These are phyloP conservation scores for Peromyscus californicus DNA, from an alignment of 2,113 vertebrate species.

Conservation along the genomic window DNA sequence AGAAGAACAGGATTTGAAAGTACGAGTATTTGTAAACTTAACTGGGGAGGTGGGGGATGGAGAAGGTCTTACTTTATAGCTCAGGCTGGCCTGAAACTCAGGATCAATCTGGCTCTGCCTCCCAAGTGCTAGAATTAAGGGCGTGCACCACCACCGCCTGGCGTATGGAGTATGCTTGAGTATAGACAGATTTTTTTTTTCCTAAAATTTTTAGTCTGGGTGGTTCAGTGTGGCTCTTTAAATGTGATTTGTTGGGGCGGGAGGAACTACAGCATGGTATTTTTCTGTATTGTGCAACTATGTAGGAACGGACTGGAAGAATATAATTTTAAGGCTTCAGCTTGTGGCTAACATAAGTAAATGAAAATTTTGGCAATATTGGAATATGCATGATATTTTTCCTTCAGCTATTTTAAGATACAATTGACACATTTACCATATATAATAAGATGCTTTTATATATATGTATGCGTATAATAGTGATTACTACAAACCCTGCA, in stretches of 20 bases:
- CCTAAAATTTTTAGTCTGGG: background rate
- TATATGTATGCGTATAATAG: too few species aligned
- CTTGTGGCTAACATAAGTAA: background rate
- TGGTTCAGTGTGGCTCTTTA: background rate
- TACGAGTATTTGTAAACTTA: slow-evolving; percentile 71
- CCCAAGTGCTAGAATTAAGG: background rate
- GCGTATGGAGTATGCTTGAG: background rate
- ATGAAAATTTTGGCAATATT: background rate
- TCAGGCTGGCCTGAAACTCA: background rate
- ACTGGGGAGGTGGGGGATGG: background rate
- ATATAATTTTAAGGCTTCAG: background rate
- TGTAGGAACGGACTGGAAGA: background rate
- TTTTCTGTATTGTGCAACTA: background rate
- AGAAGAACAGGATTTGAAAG: slow-evolving; percentile 95
- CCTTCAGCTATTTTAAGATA: background rate
- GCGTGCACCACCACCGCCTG: background rate
- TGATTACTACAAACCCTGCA: background rate
- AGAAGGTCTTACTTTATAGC: background rate
- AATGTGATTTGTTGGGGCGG: background rate
- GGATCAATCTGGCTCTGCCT: background rate
- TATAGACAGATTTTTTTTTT: background rate
- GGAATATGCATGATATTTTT: background rate
- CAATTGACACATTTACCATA: background rate
- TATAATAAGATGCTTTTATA: background rate
- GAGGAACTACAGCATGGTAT: background rate